Base-by-base conservation (phyloP, 2,797 vertebrate genomes). In the Myiotriccus ornatus region DNA sequence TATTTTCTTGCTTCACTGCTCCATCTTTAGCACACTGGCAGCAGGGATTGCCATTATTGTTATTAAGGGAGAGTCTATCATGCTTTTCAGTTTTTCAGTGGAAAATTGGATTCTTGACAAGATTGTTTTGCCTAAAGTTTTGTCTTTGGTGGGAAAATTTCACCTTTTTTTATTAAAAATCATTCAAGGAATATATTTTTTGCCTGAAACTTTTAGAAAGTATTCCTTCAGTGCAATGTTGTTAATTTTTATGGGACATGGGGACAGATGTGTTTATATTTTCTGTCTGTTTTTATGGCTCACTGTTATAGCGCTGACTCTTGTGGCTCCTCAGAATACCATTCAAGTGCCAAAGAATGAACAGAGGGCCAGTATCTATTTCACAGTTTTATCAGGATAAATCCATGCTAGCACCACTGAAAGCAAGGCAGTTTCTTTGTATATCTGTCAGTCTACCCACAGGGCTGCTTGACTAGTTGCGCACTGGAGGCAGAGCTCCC, bases 71-170 rank as follows among this genome's bases (percentile, higher is more conserved):
- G 55, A 89, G 67, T 47, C 85, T 82, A 41, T 74, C 44, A 46
- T 60, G 85, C 49, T 88, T 91, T 90, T 89, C 91, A 57, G 67
- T 67, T 88, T 91, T 90, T 89, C 91, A 57, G 67, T 70, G 79
- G 92, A 93, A 94, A 96, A 89, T 11, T 96, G 94, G 91, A 95
- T 92, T 86, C 82, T 78, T 73, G 84, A 92, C 94, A 96, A 91
- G 89, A 89, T 69, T 1, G 1, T 81, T 92, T 68, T 76, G 50
- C 63, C 88, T 84, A 32, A 87, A 86, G 73, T 91, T 95, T 83
- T 85, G 75, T 64, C 69, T 95, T 87, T 63, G 44, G 62, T 93
- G 85, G 67, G 83, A 91, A 87, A 92, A 70, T 43, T 35, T 82
- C 47, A 67, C 59, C 28, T 76, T 71, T 68, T 83, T 90, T 80